Evolutionary conservation across 2,113 vertebrate genomes (phyloP).

Genomic region (Indicator maculatus): DNA sequence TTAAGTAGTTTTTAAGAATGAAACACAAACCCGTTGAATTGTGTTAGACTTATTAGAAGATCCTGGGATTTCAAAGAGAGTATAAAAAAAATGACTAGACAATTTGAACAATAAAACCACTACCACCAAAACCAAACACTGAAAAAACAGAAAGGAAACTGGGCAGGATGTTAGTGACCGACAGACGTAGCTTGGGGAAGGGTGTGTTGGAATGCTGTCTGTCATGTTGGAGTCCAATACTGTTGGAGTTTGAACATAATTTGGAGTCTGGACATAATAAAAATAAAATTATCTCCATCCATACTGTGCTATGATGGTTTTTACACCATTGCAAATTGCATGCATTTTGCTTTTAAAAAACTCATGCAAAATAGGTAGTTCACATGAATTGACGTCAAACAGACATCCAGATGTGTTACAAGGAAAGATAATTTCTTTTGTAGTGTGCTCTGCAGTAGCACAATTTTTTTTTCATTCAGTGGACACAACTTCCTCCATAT

Average conservation of each 20-base stretch:
- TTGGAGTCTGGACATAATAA: neutral
- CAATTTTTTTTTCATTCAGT: neutral
- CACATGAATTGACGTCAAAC: neutral
- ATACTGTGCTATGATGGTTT: neutral
- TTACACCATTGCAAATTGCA: neutral
- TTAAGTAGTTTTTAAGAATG: neutral
- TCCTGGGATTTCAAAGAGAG: neutral
- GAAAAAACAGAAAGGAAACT: neutral
- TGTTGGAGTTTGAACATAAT: neutral
- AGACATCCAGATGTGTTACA: neutral
- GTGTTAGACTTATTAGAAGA: neutral
- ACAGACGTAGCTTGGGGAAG: neutral
- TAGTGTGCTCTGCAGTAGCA: neutral
- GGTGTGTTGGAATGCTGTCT: neutral
- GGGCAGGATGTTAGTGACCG: neutral
- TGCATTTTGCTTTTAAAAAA: neutral
- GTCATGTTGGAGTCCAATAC: neutral
- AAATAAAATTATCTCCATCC: neutral
- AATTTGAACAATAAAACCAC: neutral
- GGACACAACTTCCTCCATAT: constrained; percentile 32
- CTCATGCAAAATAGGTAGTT: neutral
- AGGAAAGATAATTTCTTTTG: neutral
- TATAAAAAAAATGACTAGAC: neutral
- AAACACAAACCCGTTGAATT: neutral
- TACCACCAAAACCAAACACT: too few species aligned